Evolutionary conservation across 2,797 vertebrate genomes (phyloP).

Genomic region (Coregonus sp.): DNA sequence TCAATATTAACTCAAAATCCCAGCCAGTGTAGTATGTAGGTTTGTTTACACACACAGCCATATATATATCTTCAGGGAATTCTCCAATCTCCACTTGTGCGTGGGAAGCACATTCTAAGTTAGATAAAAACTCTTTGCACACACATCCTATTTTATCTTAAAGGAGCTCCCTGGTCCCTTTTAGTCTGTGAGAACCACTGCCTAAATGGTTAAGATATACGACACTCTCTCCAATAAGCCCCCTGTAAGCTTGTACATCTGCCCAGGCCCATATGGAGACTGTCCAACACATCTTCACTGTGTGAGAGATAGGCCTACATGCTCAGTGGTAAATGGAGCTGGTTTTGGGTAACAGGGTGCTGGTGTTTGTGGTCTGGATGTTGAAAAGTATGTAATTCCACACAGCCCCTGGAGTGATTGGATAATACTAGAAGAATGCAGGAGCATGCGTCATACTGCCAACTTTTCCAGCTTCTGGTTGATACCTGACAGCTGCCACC

Average conservation of each 20-base stretch:
- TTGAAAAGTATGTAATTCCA: conserved; percentile 12
- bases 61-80: conserved; percentile 12
- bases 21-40: not conserved
- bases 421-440: conserved; percentile 27
- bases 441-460: not conserved
- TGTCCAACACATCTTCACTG: conserved; percentile 5
- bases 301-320: not conserved
- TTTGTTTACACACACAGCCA: not conserved
- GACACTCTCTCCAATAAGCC: not conserved
- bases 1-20: not conserved
- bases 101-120: not conserved
- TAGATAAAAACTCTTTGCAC: not conserved
- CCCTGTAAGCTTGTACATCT: conserved; percentile 7
- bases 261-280: not conserved
- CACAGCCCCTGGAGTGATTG: conserved; percentile 11
- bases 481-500: conserved; percentile 16
- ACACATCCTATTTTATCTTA: not conserved
- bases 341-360: conserved; percentile 1
- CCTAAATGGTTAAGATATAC: not conserved
- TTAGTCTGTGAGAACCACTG: not conserved
- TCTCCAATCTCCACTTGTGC: not conserved
- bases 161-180: not conserved
- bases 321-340: conserved; percentile 1
- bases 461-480: not conserved
- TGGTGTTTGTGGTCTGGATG: not conserved